Evolutionary conservation across 1,140 invertebrate genomes (phyloP), one percentile per base, ranked within the genome.

Genomic region (Diachasmimorpha longicaudata): DNA sequence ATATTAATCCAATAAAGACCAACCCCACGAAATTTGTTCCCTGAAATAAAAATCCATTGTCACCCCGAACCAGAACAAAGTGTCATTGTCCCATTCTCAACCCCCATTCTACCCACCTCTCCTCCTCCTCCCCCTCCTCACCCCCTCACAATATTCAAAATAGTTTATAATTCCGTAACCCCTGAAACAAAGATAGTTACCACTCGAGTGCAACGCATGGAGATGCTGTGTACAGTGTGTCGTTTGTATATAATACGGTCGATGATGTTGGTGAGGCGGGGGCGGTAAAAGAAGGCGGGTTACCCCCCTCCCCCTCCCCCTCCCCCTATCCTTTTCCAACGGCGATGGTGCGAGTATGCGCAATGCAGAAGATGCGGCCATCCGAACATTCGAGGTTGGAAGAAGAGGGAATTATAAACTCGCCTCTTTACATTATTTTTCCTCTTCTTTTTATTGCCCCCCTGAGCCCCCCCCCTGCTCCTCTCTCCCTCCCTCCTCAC

Each of bases 231-330:
- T 63, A 63, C 58, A 63, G 23, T 63, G 66, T 68, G 58, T 63
- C 68, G 76, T 70, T 25, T 67, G 67, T 63, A 19, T 72, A 70
- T 66, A 72, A 52, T 52, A 52, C 79, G 80, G 82, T 83, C 81
- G 82, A 84, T 82, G 82, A 81, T 81, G 81, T 80, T 79, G 78
- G 75, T 80, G 42, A 70, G 66, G 80, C 81, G 83, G 81, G 81
- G 82, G 83, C 77, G 83, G 82, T 75, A 74, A 77, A 77, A 75
- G 77, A 72, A 71, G 72, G 63, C 70, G 75, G 72, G 63, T 39
- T 68, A 37, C 36, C n/a, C 23, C 31, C 23, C 31, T 66, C 23
- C 13, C 58, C 31, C 58, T 6, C 11, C 48, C 14, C 48, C 48
- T n/a, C 48, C 14, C 14, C 11, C 5, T n/a, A 10, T 14, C 46